Evolutionary conservation across 2,888 invertebrate species (phyloP), one percentile per base, ranked within the genome.

Genomic region (Himalopsyche japonica): DNA sequence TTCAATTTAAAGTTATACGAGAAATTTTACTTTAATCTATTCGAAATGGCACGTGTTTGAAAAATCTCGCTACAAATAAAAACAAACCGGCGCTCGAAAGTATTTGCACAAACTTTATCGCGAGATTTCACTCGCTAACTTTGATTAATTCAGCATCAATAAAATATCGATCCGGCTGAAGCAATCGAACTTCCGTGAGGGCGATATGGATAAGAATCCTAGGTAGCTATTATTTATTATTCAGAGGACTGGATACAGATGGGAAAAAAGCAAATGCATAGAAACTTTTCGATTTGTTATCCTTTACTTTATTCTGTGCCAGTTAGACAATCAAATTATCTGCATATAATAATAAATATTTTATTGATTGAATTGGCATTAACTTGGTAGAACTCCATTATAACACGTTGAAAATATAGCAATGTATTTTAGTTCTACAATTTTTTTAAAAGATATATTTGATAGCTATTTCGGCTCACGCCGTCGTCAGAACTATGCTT

Each of bases 81-180:
- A 24, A 57, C 76, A 76, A 76, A 30, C 34, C 32, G n/a, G 18
- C 76, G 32, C 76, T 18, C 27, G 15, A 8, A 27, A 76, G 34
- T 27, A 24, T 32, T 76, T 76, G 43, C 15, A 37, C 24, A 8
- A n/a, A 57, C 20, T 57, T 57, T 57, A 57, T 57, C 57, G 57
- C 57, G 57, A 57, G 57, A n/a, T 57, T 57, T 57, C 57, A 57
- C 76, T 77, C 5, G 24, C n/a, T 24, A 82, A 82, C 82, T 79
- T 82, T 77, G 49, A 82, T 82, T 49, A 82, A 79, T 47, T 64
- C 70, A 37, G 70, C 70, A 79, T 82, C 24, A 77, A 82, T 82
- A 82, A 82, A 82, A 82, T 79, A 64, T 82, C 27, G 79, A 43
- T 3, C 43, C 1, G 1, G 43, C 15, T 37, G 78, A 34, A 24